phyloP scores from a whole-genome alignment of 2,113 vertebrate genomes.

The Strix aluco region DNA sequence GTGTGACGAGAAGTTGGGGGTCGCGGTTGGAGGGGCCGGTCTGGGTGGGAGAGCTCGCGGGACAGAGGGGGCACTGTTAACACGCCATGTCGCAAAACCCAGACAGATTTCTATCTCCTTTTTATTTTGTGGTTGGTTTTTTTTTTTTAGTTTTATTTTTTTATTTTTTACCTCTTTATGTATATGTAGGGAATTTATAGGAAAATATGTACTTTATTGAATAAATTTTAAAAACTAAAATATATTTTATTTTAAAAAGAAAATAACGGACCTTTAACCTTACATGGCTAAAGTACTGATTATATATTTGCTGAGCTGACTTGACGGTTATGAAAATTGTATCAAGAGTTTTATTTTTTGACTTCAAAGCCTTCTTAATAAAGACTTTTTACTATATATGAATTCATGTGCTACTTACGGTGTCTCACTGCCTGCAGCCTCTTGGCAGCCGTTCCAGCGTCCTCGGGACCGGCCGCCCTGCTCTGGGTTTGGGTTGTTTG shows the following conservation, averaged over 20 bases:
- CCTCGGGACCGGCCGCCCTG: neutral
- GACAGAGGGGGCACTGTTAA: neutral
- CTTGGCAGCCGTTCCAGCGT: accelerated
- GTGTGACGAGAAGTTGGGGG: neutral
- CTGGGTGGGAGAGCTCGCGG: neutral
- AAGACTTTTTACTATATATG: constrained; percentile 83
- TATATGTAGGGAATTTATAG: constrained; percentile 98
- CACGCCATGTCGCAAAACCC: neutral
- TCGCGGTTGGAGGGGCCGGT: neutral
- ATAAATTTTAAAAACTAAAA: constrained; percentile 83
- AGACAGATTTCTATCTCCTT: constrained; percentile 12
- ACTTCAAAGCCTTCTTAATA: constrained; percentile 96
- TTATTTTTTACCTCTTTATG: constrained; percentile 87
- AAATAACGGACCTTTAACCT: constrained; percentile 93
- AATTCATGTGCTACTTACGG: neutral
- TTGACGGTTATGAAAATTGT: constrained; percentile 95
- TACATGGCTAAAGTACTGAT: constrained; percentile 87
- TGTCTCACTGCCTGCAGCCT: neutral
- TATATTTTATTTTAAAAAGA: constrained; percentile 98
- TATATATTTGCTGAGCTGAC: constrained; percentile 93
- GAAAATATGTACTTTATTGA: constrained; percentile 90
- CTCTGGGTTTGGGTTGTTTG: neutral
- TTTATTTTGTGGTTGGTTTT: constrained; percentile 47
- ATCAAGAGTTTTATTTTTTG: constrained; percentile 99
- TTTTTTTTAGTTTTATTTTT: constrained; percentile 54